Conservation (phyloP, 2,797 vertebrate genomes). For the Tauraco hartlaubi region DNA sequence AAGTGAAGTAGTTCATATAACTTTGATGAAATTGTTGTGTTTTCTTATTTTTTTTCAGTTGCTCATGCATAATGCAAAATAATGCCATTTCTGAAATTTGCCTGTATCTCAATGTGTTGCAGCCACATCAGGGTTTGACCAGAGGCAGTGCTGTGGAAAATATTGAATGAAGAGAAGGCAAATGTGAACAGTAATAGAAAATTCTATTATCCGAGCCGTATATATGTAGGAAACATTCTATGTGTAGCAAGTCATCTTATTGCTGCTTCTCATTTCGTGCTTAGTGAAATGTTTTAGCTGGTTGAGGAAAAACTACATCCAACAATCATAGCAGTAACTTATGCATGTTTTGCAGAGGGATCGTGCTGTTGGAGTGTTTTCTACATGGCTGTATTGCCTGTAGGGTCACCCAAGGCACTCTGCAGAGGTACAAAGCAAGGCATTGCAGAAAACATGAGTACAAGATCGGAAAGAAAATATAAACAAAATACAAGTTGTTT, state of each 20-base stretch:
- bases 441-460: not conserved
- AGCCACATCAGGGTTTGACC: not conserved
- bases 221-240: not conserved
- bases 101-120: not conserved
- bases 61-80: not conserved
- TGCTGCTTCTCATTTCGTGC: not conserved
- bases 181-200: not conserved
- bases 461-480: not conserved
- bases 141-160: not conserved
- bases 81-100: not conserved
- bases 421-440: not conserved
- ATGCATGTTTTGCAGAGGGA: not conserved
- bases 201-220: not conserved
- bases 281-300: not conserved
- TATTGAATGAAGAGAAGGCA: not conserved
- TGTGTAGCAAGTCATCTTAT: fast-evolving
- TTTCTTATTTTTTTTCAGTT: not conserved
- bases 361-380: not conserved
- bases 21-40: not conserved
- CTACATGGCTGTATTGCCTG: fast-evolving
- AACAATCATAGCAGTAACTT: not conserved
- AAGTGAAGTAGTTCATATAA: not conserved
- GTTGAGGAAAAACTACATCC: not conserved
- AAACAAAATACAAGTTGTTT: not conserved
- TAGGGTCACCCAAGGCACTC: not conserved